Evolutionary conservation across 2,888 invertebrate genomes (phyloP), one percentile per base, ranked within the genome.

Genomic region (Sussaba pulchella): DNA sequence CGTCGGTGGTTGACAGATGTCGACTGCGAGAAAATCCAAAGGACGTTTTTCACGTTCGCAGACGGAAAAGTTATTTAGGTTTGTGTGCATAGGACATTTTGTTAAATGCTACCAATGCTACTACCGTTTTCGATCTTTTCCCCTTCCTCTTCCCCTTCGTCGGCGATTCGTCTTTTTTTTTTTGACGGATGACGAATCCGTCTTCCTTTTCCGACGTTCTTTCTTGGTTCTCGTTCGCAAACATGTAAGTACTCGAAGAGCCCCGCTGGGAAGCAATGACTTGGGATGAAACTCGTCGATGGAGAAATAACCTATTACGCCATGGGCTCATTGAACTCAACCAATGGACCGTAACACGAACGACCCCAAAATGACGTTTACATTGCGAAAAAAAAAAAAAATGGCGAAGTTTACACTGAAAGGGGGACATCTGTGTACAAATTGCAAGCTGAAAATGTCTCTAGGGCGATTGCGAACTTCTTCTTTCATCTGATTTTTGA

Each of bases 241-340:
- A 31, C 17, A 14, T 9, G 8, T 26, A 0, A 21, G 24, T 24
- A 31, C 31, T 31, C 31, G 31, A 6, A n/a, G n/a, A n/a, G n/a
- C n/a, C n/a, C 21, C 8, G 19, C 10, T 47, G 19, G 9, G 10
- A 21, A 47, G 47, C 19, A 1, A 21, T 47, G 10, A 47, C 47
- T 47, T 47, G 47, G 19, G 52, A 52, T n/a, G 26, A 14, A 26
- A 9, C n/a, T n/a, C n/a, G n/a, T 6, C n/a, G n/a, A 26, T 26
- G 26, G 6, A n/a, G 26, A 6, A n/a, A 54, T 26, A 26, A n/a
- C n/a, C n/a, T n/a, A n/a, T n/a, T n/a, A n/a, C n/a, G 26, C 24
- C 26, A 54, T 14, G n/a, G 52, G 17, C 31, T 57, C 31, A 57
- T 57, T 57, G 31, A 57, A 57, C 57, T 57, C 57, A 31, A 57